Evolutionary conservation across 2,113 vertebrate species (phyloP).

Genomic region (Thinocorus orbignyianus): DNA sequence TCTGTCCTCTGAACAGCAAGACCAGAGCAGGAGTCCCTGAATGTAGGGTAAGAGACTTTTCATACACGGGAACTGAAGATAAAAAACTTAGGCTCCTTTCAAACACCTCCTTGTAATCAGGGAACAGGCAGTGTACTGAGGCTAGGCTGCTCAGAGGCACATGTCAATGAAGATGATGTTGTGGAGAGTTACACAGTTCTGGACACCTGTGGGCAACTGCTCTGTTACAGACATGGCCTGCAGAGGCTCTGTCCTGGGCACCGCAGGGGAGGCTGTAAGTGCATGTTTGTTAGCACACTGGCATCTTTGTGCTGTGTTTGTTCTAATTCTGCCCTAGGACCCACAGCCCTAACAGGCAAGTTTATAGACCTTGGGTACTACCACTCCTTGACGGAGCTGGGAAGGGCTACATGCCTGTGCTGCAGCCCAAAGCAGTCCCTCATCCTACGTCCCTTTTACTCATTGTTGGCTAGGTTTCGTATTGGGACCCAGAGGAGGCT

Average conservation of each 20-base stretch:
- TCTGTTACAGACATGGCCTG: fast-evolving
- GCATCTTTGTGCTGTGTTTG: not conserved
- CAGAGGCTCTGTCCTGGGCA: not conserved
- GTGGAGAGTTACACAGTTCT: not conserved
- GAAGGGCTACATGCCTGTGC: not conserved
- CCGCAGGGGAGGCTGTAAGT: not conserved
- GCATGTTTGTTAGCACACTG: not conserved
- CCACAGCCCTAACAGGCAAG: not conserved
- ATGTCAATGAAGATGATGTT: fast-evolving
- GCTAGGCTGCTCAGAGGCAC: not conserved
- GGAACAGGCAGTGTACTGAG: not conserved
- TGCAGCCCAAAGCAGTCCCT: not conserved
- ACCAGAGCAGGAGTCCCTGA: not conserved
- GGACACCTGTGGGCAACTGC: not conserved
- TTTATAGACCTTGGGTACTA: not conserved
- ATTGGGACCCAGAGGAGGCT: not conserved
- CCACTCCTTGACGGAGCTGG: not conserved
- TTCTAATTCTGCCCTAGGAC: not conserved
- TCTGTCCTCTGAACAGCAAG: not conserved
- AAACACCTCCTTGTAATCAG: not conserved
- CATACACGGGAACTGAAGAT: not conserved
- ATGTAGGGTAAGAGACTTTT: not conserved
- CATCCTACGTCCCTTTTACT: not conserved
- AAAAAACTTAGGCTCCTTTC: not conserved
- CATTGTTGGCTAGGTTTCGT: not conserved